Conservation (phyloP, 2,888 invertebrate genomes). For the Coelopa pilipes region DNA sequence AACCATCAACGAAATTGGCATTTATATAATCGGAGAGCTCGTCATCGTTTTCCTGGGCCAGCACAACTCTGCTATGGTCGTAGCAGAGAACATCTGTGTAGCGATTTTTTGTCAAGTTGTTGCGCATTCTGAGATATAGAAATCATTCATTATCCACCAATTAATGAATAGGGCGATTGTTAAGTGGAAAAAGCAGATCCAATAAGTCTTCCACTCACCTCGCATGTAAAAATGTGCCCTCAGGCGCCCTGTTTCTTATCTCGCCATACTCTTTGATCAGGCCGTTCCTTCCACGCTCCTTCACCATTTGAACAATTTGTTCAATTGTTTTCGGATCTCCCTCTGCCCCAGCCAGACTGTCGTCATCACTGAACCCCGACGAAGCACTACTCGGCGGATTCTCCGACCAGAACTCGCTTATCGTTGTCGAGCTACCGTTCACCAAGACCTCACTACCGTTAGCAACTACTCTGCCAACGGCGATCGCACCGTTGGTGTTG, state of each 20-base stretch:
- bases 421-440: constrained; percentile 43
- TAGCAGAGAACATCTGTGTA: constrained; percentile 97
- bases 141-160: background rate
- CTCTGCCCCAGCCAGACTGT: constrained; percentile 80
- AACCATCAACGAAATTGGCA: constrained; percentile 98
- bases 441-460: constrained; percentile 33
- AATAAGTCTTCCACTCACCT: constrained; percentile 71
- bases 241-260: constrained; percentile 84
- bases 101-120: constrained; percentile 84
- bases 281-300: constrained; percentile 81
- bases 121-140: constrained; percentile 68
- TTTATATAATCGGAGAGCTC: constrained; percentile 92
- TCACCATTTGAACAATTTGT: constrained; percentile 71
- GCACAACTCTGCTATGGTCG: constrained; percentile 92
- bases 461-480: constrained; percentile 34
- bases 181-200: no score
- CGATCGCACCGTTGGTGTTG: constrained; percentile 38
- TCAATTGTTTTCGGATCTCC: constrained; percentile 79
- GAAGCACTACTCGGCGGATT: constrained; percentile 80
- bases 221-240: constrained; percentile 89
- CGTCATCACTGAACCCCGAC: constrained; percentile 91
- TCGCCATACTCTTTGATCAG: constrained; percentile 89
- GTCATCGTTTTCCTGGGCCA: constrained; percentile 79
- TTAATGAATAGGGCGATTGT: background rate
- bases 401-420: constrained; percentile 66